Evolutionary conservation across 2,797 vertebrate genomes (phyloP).

Genomic region (Urocyon cinereoargenteus): DNA sequence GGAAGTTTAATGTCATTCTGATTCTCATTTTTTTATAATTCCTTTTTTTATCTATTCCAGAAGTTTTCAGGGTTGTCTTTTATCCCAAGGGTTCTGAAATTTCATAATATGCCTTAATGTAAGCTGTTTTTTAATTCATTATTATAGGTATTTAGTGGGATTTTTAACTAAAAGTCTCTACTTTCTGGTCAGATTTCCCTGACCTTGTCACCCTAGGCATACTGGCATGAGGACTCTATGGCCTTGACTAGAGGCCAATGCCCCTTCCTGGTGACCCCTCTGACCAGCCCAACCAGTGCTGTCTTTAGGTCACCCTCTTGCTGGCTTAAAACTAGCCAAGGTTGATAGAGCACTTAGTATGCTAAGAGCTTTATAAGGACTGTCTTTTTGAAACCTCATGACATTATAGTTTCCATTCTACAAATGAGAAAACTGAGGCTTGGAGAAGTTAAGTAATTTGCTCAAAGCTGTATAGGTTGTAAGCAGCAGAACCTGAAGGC

Average conservation of each 20-base stretch:
- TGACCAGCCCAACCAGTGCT: neutral
- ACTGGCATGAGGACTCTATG: neutral
- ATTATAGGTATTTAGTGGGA: neutral
- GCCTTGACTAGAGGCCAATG: neutral
- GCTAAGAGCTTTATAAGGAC: neutral
- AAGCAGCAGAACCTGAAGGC: neutral
- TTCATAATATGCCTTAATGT: neutral
- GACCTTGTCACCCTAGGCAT: neutral
- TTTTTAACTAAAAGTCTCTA: slow-evolving; percentile 29
- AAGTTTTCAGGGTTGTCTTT: neutral
- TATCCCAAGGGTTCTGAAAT: neutral
- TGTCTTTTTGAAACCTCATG: neutral
- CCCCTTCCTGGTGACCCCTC: neutral
- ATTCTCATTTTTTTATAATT: neutral
- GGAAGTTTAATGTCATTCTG: neutral
- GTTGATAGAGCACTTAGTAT: neutral
- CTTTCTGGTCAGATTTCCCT: neutral
- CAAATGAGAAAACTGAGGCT: slow-evolving; percentile 20
- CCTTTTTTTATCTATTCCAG: neutral
- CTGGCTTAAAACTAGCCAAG: neutral
- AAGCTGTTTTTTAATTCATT: neutral
- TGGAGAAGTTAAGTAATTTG: neutral
- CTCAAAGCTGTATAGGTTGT: neutral
- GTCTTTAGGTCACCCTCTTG: neutral
- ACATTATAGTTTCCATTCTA: neutral